Percentiles rank a stretch among this genome's conserved stretches.
phyloP scores from a whole-genome alignment of 2,113 vertebrate species.

The Dicerorhinus sumatrensis region DNA sequence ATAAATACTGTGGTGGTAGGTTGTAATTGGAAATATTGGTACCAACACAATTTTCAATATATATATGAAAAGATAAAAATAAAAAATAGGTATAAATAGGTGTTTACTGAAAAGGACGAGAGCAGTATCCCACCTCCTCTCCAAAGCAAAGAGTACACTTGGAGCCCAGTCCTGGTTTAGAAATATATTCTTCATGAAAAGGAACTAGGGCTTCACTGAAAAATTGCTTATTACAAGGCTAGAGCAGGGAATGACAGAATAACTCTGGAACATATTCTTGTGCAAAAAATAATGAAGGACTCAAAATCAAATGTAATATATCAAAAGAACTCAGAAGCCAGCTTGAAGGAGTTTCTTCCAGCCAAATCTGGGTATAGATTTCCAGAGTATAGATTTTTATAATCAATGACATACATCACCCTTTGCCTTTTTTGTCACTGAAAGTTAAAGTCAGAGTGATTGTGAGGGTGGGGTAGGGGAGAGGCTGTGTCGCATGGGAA shows the following conservation, averaged over 20 bases:
- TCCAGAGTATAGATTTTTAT: not conserved
- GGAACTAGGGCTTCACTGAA: not conserved
- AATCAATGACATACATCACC: not conserved
- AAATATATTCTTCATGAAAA: not conserved
- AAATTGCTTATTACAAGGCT: not conserved
- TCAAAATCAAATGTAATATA: not conserved
- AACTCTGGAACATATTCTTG: not conserved
- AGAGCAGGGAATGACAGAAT: not conserved
- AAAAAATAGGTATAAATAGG: not conserved
- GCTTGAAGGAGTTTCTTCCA: not conserved
- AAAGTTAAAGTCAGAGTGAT: not conserved
- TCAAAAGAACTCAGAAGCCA: not conserved
- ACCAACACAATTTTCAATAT: not conserved
- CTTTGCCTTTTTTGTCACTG: not conserved
- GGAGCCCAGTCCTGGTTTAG: not conserved
- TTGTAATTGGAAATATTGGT: not conserved
- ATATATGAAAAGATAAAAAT: not conserved
- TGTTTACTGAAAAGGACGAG: not conserved
- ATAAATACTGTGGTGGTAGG: not conserved
- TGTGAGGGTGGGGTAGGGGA: not conserved
- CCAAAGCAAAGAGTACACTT: rapidly evolving
- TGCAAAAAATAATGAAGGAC: not conserved
- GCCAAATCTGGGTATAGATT: too few relatives aligned
- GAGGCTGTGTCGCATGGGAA: not conserved
- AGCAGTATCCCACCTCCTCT: not conserved